phyloP scores from a whole-genome alignment of 2,888 invertebrate genomes.

The Troides helena region DNA sequence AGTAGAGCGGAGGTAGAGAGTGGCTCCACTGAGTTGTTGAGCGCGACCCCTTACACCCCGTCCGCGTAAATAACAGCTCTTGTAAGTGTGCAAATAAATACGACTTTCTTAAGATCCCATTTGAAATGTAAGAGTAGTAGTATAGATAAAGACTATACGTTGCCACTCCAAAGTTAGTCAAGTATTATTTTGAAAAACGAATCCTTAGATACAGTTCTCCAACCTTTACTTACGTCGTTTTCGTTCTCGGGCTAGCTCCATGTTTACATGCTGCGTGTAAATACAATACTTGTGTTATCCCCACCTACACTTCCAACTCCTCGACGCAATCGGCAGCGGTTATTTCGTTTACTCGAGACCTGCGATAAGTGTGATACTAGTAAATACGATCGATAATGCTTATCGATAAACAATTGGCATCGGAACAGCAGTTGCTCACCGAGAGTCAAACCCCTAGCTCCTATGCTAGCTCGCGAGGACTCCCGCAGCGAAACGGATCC shows the following conservation, averaged over 20 bases:
- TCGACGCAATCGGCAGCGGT: neutral
- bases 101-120: no score
- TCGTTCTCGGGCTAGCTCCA: neutral
- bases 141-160: no score
- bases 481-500: conserved; percentile 3
- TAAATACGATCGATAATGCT: conserved; percentile 47
- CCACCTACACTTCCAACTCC: neutral
- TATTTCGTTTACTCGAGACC: conserved; percentile 19
- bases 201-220: neutral
- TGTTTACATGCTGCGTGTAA: neutral
- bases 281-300: neutral
- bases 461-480: conserved; percentile 41
- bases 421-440: conserved; percentile 48
- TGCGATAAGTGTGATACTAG: conserved; percentile 17
- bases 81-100: no score
- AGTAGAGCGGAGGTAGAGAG: no score
- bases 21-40: no score
- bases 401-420: conserved; percentile 57
- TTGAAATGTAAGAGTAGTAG: no score
- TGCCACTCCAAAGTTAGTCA: no score
- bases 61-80: no score
- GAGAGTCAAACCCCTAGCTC: conserved; percentile 41
- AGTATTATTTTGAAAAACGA: no score
- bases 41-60: no score
- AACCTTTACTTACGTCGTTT: neutral